Conservation (phyloP, 2,888 invertebrate genomes). For the Anthrax anthrax region DNA sequence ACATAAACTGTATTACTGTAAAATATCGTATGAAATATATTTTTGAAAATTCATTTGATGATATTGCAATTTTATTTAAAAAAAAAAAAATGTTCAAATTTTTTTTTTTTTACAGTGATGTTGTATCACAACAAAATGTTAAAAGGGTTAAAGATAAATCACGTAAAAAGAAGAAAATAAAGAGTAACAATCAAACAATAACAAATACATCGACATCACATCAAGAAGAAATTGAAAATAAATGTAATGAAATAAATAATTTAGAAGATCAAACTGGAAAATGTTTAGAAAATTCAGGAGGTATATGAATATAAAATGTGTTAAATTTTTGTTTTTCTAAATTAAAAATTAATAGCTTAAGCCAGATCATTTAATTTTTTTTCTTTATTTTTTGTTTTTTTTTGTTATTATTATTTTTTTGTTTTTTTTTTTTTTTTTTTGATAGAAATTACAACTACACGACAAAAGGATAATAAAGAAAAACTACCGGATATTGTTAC, state of each 20-base stretch:
- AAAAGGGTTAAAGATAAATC: conserved; percentile 45
- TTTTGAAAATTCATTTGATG: too few relatives aligned
- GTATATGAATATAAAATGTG: too few relatives aligned
- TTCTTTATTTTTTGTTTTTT: too few relatives aligned
- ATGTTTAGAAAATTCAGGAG: background rate
- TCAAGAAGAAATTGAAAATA: background rate
- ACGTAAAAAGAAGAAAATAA: conserved; percentile 44
- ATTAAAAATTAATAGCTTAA: too few relatives aligned
- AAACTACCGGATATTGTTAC: conserved; percentile 15
- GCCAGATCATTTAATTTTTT: too few relatives aligned
- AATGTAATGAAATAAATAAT: background rate
- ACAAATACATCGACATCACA: conserved; percentile 1
- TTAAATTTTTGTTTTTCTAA: too few relatives aligned
- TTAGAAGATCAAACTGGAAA: background rate
- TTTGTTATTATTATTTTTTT: too few relatives aligned
- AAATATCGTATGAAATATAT: too few relatives aligned
- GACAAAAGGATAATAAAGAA: conserved; percentile 19
- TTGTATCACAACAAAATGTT: conserved; percentile 35
- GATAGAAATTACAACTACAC: conserved; percentile 14
- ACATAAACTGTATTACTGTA: too few relatives aligned
- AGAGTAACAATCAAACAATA: conserved; percentile 18
- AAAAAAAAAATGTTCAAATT: too few relatives aligned
- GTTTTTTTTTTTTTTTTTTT: too few relatives aligned
- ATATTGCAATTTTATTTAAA: too few relatives aligned
- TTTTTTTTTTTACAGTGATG: conserved; percentile 13